Evolutionary conservation across 2,888 invertebrate genomes (phyloP).

Genomic region (Zaprionus bogoriensis): DNA sequence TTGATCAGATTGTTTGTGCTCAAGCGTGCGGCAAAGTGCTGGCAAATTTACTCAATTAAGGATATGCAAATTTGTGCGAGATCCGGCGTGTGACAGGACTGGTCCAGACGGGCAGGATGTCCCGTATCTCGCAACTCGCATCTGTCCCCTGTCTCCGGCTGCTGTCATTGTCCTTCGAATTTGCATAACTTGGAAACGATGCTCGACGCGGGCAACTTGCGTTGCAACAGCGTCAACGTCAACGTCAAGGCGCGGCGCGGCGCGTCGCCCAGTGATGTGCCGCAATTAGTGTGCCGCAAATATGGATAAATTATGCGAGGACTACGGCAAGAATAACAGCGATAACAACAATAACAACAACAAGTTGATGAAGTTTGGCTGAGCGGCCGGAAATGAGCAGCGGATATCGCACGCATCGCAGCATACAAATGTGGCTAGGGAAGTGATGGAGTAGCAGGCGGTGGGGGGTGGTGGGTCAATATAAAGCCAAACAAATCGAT

Average conservation of each 20-base stretch:
- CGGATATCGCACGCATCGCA: slow-evolving; percentile 48
- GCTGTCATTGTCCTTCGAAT: slow-evolving; percentile 25
- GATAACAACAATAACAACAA: slow-evolving; percentile 1
- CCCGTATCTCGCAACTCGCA: neutral
- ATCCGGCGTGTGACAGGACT: neutral
- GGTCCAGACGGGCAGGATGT: neutral
- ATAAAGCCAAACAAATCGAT: slow-evolving; percentile 29
- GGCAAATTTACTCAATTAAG: slow-evolving; percentile 29
- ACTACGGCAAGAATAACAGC: slow-evolving; percentile 10
- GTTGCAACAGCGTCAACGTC: neutral
- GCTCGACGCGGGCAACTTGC: slow-evolving; percentile 17
- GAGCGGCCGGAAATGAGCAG: slow-evolving; percentile 44
- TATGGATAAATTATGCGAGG: slow-evolving; percentile 38
- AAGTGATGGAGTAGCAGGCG: neutral
- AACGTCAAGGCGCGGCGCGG: neutral
- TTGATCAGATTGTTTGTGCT: slow-evolving; percentile 7
- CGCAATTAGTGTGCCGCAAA: slow-evolving; percentile 52
- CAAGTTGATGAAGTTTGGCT: slow-evolving; percentile 12
- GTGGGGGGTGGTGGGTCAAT: too few relatives aligned
- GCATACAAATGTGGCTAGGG: slow-evolving; percentile 25
- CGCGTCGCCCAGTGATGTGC: slow-evolving; percentile 14
- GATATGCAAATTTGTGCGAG: slow-evolving; percentile 35
- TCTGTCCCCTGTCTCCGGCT: neutral
- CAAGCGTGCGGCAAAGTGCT: slow-evolving; percentile 1
- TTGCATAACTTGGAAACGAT: slow-evolving; percentile 49